A percentile compares a stretch with the other conserved stretches of the same genome.
Evolutionary conservation across 1,140 invertebrate species (phyloP).

Genomic region (Phocides pigmalion): DNA sequence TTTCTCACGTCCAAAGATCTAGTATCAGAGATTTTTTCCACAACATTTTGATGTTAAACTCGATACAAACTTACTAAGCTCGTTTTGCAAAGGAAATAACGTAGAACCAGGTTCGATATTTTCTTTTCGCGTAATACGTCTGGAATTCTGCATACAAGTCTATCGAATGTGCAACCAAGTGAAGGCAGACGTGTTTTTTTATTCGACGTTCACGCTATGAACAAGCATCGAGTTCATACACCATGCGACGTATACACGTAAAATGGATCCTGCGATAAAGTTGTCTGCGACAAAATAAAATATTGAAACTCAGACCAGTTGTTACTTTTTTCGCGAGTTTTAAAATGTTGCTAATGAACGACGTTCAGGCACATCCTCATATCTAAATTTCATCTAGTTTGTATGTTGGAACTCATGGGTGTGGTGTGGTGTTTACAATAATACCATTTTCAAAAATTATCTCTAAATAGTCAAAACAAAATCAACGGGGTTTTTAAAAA

Average conservation of each 20-base stretch:
- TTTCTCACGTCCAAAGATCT: conserved; percentile 19
- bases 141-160: conserved; percentile 42
- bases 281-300: neutral
- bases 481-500: too few relatives aligned
- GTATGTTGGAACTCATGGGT: too few relatives aligned
- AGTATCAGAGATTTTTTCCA: neutral
- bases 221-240: conserved; percentile 43
- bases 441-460: too few relatives aligned
- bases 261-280: conserved; percentile 22
- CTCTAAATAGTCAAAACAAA: too few relatives aligned
- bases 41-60: neutral
- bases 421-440: too few relatives aligned
- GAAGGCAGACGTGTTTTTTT: conserved; percentile 41
- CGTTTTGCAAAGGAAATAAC: conserved; percentile 47
- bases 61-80: conserved; percentile 11
- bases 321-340: neutral
- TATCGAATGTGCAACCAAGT: conserved; percentile 46
- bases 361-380: too few relatives aligned
- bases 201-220: conserved; percentile 42
- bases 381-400: too few relatives aligned
- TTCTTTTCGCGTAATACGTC: conserved; percentile 53
- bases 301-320: neutral
- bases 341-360: too few relatives aligned
- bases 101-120: conserved; percentile 37
- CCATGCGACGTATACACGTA: conserved; percentile 6